Percentiles rank a stretch among this genome's conserved stretches.
These are phyloP conservation scores for Syngnathoides biaculeatus DNA, from an alignment of 2,113 vertebrate species.

Conservation along the genomic window DNA sequence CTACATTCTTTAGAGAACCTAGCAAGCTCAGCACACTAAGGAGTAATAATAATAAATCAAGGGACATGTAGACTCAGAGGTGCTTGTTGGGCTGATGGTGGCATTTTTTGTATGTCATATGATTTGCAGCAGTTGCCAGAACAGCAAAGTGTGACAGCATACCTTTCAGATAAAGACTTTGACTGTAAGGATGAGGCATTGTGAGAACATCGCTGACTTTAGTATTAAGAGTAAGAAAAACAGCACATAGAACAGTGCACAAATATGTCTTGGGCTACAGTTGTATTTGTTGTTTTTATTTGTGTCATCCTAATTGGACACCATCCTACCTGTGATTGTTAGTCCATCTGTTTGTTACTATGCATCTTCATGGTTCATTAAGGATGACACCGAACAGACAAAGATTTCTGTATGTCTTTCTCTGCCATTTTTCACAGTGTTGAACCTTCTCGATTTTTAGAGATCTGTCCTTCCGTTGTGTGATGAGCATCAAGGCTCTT, in stretches of 20 bases:
- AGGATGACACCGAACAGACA: not conserved
- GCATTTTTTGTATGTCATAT: conserved; percentile 2
- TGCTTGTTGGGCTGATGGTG: conserved; percentile 2
- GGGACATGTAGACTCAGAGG: conserved; percentile 4
- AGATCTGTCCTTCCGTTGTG: not conserved
- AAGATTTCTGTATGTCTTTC: not conserved
- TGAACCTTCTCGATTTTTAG: not conserved
- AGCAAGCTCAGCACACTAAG: conserved; percentile 6
- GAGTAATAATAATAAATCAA: conserved; percentile 10
- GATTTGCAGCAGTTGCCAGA: not conserved
- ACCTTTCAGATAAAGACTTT: conserved; percentile 1
- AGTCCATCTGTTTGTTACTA: not conserved
- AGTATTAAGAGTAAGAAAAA: not conserved
- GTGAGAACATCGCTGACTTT: not conserved
- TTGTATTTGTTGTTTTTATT: not conserved
- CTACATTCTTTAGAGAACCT: not conserved
- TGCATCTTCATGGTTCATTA: not conserved
- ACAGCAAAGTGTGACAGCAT: not conserved
- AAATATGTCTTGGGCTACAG: not conserved
- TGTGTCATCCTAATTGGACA: too few relatives aligned
- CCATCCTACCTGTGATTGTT: not conserved
- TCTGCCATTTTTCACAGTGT: not conserved
- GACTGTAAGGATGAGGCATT: not conserved
- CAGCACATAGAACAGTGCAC: not conserved
- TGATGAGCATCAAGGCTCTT: not conserved